Percentiles rank a stretch among this genome's conserved stretches.
phyloP scores from a whole-genome alignment of 2,888 invertebrate species.

The Ornithoptera alexandrae region DNA sequence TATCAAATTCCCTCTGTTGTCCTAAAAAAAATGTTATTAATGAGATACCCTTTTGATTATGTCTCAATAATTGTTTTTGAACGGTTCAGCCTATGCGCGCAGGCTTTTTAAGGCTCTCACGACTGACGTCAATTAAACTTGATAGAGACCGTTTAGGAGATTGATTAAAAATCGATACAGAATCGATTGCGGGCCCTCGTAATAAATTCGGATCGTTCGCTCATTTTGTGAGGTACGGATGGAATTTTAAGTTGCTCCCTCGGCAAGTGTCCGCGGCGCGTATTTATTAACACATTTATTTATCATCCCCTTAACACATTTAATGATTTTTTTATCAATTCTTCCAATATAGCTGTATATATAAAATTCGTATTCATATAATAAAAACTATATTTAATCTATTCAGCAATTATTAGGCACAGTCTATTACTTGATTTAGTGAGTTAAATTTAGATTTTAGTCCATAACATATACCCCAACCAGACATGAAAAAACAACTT shows the following conservation, averaged over 20 bases:
- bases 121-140: slow-evolving; percentile 71
- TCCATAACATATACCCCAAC: too few relatives aligned
- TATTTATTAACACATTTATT: slow-evolving; percentile 20
- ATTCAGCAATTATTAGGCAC: too few relatives aligned
- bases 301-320: slow-evolving; percentile 3
- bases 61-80: slow-evolving; percentile 42
- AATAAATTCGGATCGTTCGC: slow-evolving; percentile 47
- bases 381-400: too few relatives aligned
- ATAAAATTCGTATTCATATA: not conserved
- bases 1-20: not conserved
- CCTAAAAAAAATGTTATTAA: slow-evolving; percentile 36
- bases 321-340: not conserved
- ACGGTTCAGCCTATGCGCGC: slow-evolving; percentile 36
- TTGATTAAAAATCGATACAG: slow-evolving; percentile 68
- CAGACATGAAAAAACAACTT: too few relatives aligned
- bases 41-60: slow-evolving; percentile 43
- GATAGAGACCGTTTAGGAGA: slow-evolving; percentile 66
- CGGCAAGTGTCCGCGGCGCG: slow-evolving; percentile 2
- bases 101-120: slow-evolving; percentile 51
- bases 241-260: slow-evolving; percentile 28
- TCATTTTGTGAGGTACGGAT: slow-evolving; percentile 27
- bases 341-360: not conserved
- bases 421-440: too few relatives aligned
- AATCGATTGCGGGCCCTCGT: slow-evolving; percentile 49
- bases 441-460: too few relatives aligned